phyloP scores from a whole-genome alignment of 1,140 invertebrate species.

The Leptoteleia sp. region DNA sequence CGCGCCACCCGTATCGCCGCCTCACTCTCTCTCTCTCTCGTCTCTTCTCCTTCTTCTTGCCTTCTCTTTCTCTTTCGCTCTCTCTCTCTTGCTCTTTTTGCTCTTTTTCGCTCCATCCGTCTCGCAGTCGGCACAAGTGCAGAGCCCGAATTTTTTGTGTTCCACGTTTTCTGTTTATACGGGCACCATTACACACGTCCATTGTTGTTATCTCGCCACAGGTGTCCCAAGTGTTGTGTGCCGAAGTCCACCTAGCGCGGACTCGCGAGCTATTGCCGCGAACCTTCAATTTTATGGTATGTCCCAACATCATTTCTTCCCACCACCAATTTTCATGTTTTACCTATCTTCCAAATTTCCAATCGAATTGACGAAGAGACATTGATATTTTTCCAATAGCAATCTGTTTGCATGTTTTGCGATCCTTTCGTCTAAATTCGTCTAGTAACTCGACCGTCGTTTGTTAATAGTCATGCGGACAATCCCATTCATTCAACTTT shows the following conservation, averaged over 20 bases:
- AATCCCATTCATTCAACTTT: no score
- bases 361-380: no score
- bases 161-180: conserved; percentile 18
- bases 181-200: neutral
- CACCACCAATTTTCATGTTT: no score
- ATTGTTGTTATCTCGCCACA: conserved; percentile 27
- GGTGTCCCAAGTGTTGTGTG: conserved; percentile 14
- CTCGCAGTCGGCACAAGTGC: conserved; percentile 43
- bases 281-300: conserved; percentile 24
- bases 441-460: no score
- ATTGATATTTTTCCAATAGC: no score
- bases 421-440: no score
- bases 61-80: neutral
- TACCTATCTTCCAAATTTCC: neutral
- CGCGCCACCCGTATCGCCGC: no score
- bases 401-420: no score
- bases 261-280: neutral
- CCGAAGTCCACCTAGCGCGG: conserved; percentile 4
- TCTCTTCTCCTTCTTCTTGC: neutral
- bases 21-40: no score
- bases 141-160: conserved; percentile 26
- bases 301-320: no score
- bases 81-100: neutral
- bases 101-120: conserved; percentile 24
- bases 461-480: no score